These are phyloP conservation scores for Manis crassicaudata DNA, from an alignment of 2,797 vertebrate genomes.

Conservation along the genomic window DNA sequence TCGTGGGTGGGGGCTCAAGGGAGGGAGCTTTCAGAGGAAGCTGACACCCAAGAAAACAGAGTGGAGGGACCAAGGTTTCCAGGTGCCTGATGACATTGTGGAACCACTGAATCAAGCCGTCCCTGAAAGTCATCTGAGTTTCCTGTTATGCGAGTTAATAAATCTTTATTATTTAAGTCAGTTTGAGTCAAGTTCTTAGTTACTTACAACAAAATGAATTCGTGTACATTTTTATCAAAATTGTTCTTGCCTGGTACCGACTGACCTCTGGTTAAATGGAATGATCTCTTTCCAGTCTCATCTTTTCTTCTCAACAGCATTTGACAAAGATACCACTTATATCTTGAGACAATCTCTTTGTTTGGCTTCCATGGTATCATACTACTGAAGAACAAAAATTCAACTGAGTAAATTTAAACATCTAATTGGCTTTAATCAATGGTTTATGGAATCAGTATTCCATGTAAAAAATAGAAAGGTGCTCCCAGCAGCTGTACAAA, in stretches of 20 bases:
- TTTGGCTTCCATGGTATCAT: background rate
- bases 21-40: background rate
- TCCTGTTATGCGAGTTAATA: background rate
- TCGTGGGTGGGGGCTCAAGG: background rate
- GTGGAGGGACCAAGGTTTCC: background rate
- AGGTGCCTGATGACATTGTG: background rate
- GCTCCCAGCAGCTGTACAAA: background rate
- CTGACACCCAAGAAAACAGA: background rate
- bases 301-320: background rate
- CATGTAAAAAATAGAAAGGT: background rate
- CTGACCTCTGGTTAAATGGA: background rate
- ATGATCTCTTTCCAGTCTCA: background rate
- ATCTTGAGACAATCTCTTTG: background rate
- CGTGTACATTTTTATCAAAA: background rate
- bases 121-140: background rate
- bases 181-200: background rate
- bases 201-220: background rate
- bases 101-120: background rate
- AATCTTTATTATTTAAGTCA: background rate
- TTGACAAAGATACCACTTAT: background rate
- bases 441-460: background rate
- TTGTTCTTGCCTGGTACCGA: background rate
- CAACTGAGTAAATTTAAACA: background rate
- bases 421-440: background rate
- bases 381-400: background rate